Percentiles rank a stretch among this genome's conserved stretches.
These are phyloP conservation scores for Melopsittacus undulatus DNA, from an alignment of 2,797 vertebrate genomes.

Conservation along the genomic window DNA sequence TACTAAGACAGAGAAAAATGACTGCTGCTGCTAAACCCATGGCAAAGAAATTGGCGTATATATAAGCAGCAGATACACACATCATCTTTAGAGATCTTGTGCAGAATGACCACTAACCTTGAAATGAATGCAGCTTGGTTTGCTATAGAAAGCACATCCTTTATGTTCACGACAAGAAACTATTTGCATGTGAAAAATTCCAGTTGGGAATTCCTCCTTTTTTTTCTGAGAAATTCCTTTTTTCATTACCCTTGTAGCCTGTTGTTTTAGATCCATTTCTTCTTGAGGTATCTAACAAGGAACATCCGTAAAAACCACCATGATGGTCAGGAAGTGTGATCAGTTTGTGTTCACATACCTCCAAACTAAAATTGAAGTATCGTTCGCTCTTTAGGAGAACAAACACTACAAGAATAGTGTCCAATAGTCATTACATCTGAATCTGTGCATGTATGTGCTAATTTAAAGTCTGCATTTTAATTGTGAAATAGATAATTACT, in stretches of 20 bases:
- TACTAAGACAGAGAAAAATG: background rate
- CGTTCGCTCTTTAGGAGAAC: background rate
- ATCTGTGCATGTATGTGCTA: background rate
- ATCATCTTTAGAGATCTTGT: background rate
- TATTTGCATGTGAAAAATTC: conserved; percentile 65
- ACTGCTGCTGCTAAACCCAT: background rate
- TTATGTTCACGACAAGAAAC: conserved; percentile 72
- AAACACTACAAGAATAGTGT: background rate
- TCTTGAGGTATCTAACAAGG: conserved; percentile 56
- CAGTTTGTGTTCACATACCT: background rate
- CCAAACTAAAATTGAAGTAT: background rate
- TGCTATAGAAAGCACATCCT: conserved; percentile 85
- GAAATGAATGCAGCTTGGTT: conserved; percentile 86
- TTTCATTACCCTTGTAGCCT: conserved; percentile 54
- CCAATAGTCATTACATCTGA: background rate
- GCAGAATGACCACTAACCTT: conserved; percentile 78
- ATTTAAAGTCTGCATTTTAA: background rate
- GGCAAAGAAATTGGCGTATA: background rate
- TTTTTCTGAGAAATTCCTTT: conserved; percentile 49
- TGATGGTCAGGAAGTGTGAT: background rate
- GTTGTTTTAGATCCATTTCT: conserved; percentile 27
- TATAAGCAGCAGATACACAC: background rate
- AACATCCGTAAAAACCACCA: background rate
- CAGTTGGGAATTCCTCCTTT: conserved; percentile 14
- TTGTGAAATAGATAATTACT: background rate